Evolutionary conservation across 2,888 invertebrate species (phyloP).

Genomic region (Troides oblongomaculatus): DNA sequence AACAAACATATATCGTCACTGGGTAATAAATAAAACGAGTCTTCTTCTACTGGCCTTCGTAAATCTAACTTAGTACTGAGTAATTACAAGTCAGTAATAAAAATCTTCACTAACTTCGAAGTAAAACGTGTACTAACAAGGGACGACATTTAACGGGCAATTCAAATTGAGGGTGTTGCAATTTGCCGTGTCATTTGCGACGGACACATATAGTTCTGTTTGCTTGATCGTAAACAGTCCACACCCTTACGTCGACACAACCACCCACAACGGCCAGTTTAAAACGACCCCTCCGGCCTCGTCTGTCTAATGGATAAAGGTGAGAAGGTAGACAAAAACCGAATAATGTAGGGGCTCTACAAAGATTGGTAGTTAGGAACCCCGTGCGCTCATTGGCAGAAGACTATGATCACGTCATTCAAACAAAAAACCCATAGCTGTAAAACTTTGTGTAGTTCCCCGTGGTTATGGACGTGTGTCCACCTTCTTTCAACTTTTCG

Average conservation of each 20-base stretch:
- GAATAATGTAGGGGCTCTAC: conserved; percentile 38
- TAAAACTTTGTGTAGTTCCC: conserved; percentile 61
- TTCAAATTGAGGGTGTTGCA: conserved; percentile 60
- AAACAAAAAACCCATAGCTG: conserved; percentile 60
- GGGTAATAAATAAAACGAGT: too few relatives aligned
- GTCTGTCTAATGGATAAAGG: conserved; percentile 27
- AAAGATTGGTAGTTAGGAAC: conserved; percentile 46
- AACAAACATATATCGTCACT: too few relatives aligned
- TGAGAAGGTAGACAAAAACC: conserved; percentile 25
- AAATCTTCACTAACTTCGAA: conserved; percentile 42
- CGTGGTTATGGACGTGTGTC: conserved; percentile 48
- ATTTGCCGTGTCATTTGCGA: conserved; percentile 69
- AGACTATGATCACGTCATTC: conserved; percentile 65
- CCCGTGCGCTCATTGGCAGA: conserved; percentile 59
- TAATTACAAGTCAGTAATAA: too few relatives aligned
- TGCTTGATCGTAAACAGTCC: conserved; percentile 70
- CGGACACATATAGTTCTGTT: conserved; percentile 66
- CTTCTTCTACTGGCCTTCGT: too few relatives aligned
- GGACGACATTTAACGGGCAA: conserved; percentile 57
- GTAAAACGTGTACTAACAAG: conserved; percentile 52
- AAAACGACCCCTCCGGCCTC: conserved; percentile 41
- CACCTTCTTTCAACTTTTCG: conserved; percentile 41
- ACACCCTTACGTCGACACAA: conserved; percentile 55
- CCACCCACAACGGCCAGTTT: conserved; percentile 49
- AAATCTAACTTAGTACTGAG: too few relatives aligned